Conservation (phyloP, 2,113 vertebrate species). For the Laticauda colubrina region DNA sequence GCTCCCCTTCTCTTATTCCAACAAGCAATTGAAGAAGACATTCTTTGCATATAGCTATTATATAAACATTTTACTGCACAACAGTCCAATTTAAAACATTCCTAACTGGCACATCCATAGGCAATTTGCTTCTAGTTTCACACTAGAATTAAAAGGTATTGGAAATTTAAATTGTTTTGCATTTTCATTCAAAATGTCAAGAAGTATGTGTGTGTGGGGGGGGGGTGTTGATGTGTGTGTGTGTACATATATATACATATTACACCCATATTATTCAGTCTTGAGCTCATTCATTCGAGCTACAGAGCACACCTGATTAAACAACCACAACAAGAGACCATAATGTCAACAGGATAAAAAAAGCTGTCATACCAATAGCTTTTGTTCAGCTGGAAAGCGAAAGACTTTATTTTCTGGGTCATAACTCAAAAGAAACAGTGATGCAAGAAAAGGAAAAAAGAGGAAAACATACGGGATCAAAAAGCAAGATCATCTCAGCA, state of each 20-base stretch:
- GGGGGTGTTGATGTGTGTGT: too few species aligned
- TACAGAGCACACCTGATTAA: conserved; percentile 25
- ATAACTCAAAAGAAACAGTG: conserved; percentile 33
- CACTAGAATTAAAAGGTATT: not conserved
- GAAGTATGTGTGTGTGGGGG: too few species aligned
- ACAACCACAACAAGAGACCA: conserved; percentile 14
- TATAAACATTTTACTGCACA: not conserved
- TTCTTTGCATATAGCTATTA: not conserved
- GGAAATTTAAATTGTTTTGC: not conserved
- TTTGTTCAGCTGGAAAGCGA: conserved; percentile 27
- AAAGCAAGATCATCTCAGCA: conserved; percentile 41
- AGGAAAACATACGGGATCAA: conserved; percentile 33
- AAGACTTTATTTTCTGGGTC: conserved; percentile 57
- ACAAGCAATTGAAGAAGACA: not conserved
- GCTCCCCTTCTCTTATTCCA: not conserved
- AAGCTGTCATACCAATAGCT: conserved; percentile 29
- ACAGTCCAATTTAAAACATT: too few species aligned
- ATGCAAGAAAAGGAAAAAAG: conserved; percentile 12
- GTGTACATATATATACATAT: too few species aligned
- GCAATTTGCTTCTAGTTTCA: not conserved
- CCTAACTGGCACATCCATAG: not conserved
- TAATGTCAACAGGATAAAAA: conserved; percentile 27
- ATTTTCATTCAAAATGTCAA: not conserved
- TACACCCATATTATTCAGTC: not conserved
- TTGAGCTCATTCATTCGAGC: conserved; percentile 41